Evolutionary conservation across 2,113 vertebrate genomes (phyloP).

Genomic region (Ursus arctos): DNA sequence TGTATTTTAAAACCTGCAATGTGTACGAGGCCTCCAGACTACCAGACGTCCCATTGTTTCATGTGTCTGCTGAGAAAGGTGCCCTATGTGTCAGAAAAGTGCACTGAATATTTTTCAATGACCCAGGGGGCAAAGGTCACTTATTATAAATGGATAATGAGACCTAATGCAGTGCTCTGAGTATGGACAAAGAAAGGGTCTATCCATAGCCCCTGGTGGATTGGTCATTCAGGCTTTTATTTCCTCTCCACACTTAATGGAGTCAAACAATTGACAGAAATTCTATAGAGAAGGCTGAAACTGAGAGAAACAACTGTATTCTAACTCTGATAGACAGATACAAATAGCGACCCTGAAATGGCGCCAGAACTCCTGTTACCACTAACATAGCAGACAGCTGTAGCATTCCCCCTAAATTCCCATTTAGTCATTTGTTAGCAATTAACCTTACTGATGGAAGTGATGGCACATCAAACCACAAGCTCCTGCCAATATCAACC

Average conservation of each 20-base stretch:
- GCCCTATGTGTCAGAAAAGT: conserved; percentile 90
- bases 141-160: conserved; percentile 95
- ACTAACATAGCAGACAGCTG: conserved; percentile 86
- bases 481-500: conserved; percentile 76
- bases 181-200: conserved; percentile 90
- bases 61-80: conserved; percentile 88
- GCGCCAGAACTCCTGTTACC: conserved; percentile 88
- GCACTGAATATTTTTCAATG: conserved; percentile 89
- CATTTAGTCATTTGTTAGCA: conserved; percentile 86
- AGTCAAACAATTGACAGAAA: conserved; percentile 93
- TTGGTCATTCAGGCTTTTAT: conserved; percentile 92
- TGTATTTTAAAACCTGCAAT: conserved; percentile 81
- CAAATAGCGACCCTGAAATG: conserved; percentile 89
- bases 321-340: conserved; percentile 88
- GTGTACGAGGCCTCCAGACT: conserved; percentile 76
- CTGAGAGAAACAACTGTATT: conserved; percentile 88
- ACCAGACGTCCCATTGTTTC: conserved; percentile 87
- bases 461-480: conserved; percentile 72
- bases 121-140: conserved; percentile 91
- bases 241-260: conserved; percentile 92
- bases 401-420: conserved; percentile 82
- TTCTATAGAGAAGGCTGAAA: conserved; percentile 89
- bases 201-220: conserved; percentile 91
- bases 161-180: conserved; percentile 92
- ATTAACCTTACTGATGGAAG: conserved; percentile 86